Evolutionary conservation across 2,797 vertebrate genomes (phyloP).

Genomic region (Gouania willdenowi): DNA sequence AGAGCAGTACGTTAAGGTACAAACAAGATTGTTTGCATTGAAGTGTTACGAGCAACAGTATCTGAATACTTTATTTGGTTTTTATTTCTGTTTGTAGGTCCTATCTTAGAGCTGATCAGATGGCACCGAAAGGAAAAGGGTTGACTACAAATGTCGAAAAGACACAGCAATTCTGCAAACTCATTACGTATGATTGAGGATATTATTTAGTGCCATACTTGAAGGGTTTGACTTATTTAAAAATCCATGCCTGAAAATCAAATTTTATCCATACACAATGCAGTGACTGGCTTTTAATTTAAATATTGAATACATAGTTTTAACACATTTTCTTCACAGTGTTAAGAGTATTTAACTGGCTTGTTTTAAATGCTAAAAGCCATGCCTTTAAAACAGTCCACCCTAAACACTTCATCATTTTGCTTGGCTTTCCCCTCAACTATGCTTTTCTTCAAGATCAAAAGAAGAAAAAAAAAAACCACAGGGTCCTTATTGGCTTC

Average conservation of each 20-base stretch:
- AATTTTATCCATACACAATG: conserved; percentile 21
- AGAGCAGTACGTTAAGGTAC: conserved; percentile 39
- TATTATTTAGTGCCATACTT: conserved; percentile 55
- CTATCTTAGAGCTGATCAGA: conserved; percentile 31
- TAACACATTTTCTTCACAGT: no score
- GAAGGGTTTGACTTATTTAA: conserved; percentile 46
- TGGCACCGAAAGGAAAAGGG: conserved; percentile 38
- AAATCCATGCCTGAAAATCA: conserved; percentile 24
- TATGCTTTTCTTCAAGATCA: conserved; percentile 17
- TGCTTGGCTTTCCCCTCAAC: conserved; percentile 28
- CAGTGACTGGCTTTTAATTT: conserved; percentile 34
- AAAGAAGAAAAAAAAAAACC: conserved; percentile 6
- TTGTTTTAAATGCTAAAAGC: no score
- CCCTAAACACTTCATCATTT: conserved; percentile 38
- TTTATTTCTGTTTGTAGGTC: conserved; percentile 36
- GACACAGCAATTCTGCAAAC: conserved; percentile 40
- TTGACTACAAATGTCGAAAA: conserved; percentile 23
- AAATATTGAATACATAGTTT: conserved; percentile 26
- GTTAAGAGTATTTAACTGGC: no score
- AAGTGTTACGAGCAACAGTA: conserved; percentile 3
- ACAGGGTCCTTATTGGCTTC: conserved; percentile 20
- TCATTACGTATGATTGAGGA: conserved; percentile 27
- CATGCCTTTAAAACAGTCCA: conserved; percentile 15
- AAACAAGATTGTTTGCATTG: neutral
- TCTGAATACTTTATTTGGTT: conserved; percentile 1